Conservation (phyloP, 2,113 vertebrate species). For the Drymodes brunneopygia region DNA sequence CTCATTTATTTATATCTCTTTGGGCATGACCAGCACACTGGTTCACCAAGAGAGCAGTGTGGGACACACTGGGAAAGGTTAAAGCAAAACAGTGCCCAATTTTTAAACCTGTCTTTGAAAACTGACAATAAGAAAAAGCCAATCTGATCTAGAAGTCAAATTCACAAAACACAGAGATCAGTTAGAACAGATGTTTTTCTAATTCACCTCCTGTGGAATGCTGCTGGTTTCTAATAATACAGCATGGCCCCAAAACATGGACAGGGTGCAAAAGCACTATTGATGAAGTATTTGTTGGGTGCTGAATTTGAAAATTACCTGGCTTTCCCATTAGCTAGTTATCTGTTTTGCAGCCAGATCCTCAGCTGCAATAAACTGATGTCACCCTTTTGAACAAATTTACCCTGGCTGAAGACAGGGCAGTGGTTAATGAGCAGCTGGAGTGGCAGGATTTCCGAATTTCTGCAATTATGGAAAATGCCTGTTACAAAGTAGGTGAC, state of each 20-base stretch:
- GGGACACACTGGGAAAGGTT: background rate
- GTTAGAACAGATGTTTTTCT: background rate
- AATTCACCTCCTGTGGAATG: background rate
- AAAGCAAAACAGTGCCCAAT: background rate
- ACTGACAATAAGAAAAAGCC: background rate
- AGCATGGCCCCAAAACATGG: background rate
- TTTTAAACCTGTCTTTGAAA: background rate
- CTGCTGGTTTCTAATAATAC: background rate
- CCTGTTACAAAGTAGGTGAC: background rate
- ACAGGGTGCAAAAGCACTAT: background rate
- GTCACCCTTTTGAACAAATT: background rate
- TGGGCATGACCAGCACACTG: background rate
- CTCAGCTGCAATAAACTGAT: background rate
- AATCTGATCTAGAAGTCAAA: background rate
- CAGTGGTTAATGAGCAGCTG: background rate
- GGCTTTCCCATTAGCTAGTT: background rate
- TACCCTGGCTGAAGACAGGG: background rate
- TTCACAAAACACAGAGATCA: background rate
- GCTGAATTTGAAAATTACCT: background rate
- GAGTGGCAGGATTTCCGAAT: background rate
- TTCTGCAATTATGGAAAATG: background rate
- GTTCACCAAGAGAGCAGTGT: background rate
- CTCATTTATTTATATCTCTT: background rate
- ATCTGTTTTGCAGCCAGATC: background rate
- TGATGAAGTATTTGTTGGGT: background rate